Percentiles rank a stretch among this genome's conserved stretches.
Evolutionary conservation across 2,888 invertebrate species (phyloP).

Genomic region (Frankliniella fusca): DNA sequence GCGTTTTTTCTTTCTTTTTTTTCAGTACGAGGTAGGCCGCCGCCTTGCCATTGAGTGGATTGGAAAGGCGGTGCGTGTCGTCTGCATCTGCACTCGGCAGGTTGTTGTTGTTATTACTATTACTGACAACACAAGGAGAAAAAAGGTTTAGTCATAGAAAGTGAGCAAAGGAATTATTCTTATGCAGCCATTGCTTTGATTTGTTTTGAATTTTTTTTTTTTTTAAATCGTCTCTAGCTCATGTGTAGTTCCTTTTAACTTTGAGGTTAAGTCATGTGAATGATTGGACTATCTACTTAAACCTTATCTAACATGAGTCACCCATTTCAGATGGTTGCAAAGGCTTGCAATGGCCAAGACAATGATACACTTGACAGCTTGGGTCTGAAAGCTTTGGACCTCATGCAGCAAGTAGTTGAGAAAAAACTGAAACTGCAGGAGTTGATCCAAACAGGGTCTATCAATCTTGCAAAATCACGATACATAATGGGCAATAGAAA

Average conservation of each 20-base stretch:
- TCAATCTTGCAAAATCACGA: conserved; percentile 70
- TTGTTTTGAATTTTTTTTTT: not conserved
- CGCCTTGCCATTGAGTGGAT: too few relatives aligned
- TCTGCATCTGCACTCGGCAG: not conserved
- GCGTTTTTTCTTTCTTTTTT: too few relatives aligned
- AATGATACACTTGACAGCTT: conserved; percentile 64
- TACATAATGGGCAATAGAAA: conserved; percentile 71
- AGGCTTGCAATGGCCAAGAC: conserved; percentile 45
- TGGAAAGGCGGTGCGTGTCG: too few relatives aligned
- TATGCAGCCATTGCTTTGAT: not conserved
- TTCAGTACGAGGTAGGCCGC: too few relatives aligned
- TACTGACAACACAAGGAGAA: not conserved
- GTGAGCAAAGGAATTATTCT: not conserved
- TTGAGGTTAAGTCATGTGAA: conserved; percentile 19
- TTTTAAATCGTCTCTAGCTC: not conserved
- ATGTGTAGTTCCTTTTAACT: not conserved
- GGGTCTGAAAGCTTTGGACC: conserved; percentile 61
- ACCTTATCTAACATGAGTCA: not conserved
- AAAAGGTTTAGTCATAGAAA: not conserved
- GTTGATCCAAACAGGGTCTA: conserved; percentile 63
- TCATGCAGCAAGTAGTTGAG: conserved; percentile 69
- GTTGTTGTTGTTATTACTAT: not conserved
- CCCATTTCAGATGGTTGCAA: not conserved
- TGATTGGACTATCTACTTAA: not conserved
- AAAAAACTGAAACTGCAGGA: conserved; percentile 66